These are phyloP conservation scores for Brenthis ino DNA, from an alignment of 2,888 invertebrate genomes.

Conservation along the genomic window DNA sequence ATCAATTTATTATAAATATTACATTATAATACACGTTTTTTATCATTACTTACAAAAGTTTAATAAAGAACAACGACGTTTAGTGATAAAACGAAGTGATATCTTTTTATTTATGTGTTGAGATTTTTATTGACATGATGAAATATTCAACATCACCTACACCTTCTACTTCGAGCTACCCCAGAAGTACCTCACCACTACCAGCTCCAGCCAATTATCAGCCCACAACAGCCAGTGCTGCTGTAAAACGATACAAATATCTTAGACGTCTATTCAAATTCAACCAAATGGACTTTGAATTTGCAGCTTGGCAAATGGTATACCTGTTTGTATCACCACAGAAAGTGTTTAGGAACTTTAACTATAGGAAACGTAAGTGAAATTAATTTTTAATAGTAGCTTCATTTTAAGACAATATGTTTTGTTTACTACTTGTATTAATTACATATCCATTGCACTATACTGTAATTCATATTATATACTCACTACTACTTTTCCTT, in stretches of 20 bases:
- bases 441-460: too few relatives aligned
- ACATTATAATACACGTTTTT: neutral
- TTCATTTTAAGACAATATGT: neutral
- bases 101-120: too few relatives aligned
- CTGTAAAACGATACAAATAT: slow-evolving; percentile 94
- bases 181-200: slow-evolving; percentile 84
- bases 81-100: too few relatives aligned
- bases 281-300: slow-evolving; percentile 99
- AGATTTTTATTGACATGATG: slow-evolving; percentile 56
- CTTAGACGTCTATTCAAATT: slow-evolving; percentile 92
- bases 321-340: slow-evolving; percentile 97
- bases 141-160: slow-evolving; percentile 85
- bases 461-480: too few relatives aligned
- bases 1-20: slow-evolving; percentile 3
- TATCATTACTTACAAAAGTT: neutral
- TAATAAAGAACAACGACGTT: neutral
- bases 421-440: too few relatives aligned
- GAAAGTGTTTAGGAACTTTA: slow-evolving; percentile 98
- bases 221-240: slow-evolving; percentile 88
- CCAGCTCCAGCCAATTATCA: slow-evolving; percentile 87
- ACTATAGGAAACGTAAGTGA: slow-evolving; percentile 97
- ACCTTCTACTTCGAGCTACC: slow-evolving; percentile 67
- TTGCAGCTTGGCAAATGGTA: slow-evolving; percentile 99
- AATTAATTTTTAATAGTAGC: slow-evolving; percentile 40
- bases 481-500: neutral